Conservation (phyloP, 2,797 vertebrate genomes). For the Bradypus variegatus region DNA sequence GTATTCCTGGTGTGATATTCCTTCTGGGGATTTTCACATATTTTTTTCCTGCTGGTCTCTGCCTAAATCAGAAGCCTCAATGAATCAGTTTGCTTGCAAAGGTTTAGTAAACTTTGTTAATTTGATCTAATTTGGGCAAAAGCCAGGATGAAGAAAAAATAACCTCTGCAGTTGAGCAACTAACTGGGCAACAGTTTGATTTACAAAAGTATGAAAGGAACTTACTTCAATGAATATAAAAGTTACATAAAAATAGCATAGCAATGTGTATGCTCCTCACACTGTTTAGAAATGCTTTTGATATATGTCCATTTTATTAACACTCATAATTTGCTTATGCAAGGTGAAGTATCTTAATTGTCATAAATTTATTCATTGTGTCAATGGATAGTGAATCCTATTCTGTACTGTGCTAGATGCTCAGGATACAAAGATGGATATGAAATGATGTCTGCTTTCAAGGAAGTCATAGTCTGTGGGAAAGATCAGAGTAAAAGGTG, state of each 20-base stretch:
- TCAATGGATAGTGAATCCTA: not conserved
- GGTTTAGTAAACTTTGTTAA: slow-evolving; percentile 21
- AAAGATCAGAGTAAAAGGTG: slow-evolving; percentile 9
- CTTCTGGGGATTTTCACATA: not conserved
- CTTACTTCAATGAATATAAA: not conserved
- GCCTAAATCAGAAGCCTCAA: slow-evolving; percentile 13
- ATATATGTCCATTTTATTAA: not conserved
- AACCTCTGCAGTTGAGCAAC: slow-evolving; percentile 1
- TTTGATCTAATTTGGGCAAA: slow-evolving; percentile 20
- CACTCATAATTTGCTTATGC: slow-evolving; percentile 1
- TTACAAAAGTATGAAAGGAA: slow-evolving; percentile 6
- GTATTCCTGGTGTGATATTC: slow-evolving; percentile 12
- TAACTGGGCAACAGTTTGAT: not conserved
- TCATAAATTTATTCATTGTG: not conserved
- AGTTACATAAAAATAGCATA: not conserved
- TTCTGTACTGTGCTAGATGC: not conserved
- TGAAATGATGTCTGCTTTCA: slow-evolving; percentile 1
- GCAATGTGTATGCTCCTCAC: not conserved
- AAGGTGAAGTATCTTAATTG: not conserved
- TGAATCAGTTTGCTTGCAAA: not conserved
- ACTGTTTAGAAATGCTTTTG: slow-evolving; percentile 27
- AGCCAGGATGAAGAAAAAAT: slow-evolving; percentile 1
- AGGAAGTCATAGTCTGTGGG: slow-evolving; percentile 15
- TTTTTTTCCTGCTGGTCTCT: not conserved
- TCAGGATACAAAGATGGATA: not conserved